Base-by-base conservation (phyloP, 1,140 invertebrate genomes). In the Drosophila tani region DNA sequence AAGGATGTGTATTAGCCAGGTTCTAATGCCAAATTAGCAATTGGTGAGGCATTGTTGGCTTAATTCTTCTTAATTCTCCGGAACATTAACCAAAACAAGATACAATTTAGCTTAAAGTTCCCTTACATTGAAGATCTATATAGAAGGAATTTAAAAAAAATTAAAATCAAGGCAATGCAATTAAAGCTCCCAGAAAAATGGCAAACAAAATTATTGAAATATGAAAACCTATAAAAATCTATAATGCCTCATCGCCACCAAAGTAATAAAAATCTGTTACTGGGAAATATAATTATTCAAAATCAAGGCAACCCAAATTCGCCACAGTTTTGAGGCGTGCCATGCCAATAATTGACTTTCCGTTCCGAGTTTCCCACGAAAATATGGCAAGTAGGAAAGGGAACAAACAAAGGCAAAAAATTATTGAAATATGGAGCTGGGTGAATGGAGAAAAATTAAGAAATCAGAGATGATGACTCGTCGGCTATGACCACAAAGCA, bases 401-500 rank as follows among this genome's bases (percentile, higher is more conserved):
- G 24, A 15, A 38, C 32, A 35, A 65, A 62, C 40, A 32, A 65
- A 65, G 41, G 38, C 24, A 62, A 32, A 62, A 63, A 57, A 27
- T 57, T 38, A 63, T 27, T 17, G 19, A 50, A 68, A 55, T 67
- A 46, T 40, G 64, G 40, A 38, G 17, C 19, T 27, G 11, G 67
- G 45, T 67, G 40, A 55, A 56, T 21, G 49, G 24, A 41, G 45
- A 68, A 50, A 47, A 68, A 70, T 55, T 38, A 70, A 55, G 69
- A 73, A 75, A 74, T 74, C 69, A 63, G 47, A 74, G 35, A 59
- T 59, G 67, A 73, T 73, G 69, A 73, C 46, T 46, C 68, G 68
- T 9, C 24, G 46, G 27, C 66, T 50, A 29, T 51, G 51, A 29
- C 38, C 55, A 71, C 40, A 60, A 21, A 60, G 19, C 51, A 35